A percentile compares a stretch with the other conserved stretches of the same genome.
Evolutionary conservation across 2,113 vertebrate species (phyloP).

Genomic region (Egretta garzetta): DNA sequence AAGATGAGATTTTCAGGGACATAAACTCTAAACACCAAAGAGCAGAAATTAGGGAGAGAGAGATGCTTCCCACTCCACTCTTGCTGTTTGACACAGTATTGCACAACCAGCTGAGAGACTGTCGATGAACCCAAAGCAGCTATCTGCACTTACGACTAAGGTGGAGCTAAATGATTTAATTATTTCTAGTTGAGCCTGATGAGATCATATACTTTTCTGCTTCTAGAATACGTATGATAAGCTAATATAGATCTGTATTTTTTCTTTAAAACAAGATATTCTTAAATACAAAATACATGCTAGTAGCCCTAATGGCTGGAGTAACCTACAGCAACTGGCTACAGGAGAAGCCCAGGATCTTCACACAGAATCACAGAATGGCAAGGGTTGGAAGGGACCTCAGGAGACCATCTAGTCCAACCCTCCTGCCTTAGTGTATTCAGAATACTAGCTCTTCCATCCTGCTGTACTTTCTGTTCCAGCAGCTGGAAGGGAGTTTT

Average conservation of each 20-base stretch:
- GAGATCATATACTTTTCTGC: neutral
- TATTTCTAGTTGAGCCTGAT: neutral
- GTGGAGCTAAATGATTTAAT: neutral
- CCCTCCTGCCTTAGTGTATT: neutral
- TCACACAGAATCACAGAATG: neutral
- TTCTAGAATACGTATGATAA: neutral
- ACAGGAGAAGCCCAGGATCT: neutral
- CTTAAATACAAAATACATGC: neutral
- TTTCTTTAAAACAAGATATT: neutral
- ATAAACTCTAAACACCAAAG: neutral
- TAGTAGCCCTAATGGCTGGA: neutral
- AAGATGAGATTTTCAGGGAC: neutral
- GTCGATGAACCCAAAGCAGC: neutral
- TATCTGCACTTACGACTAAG: neutral
- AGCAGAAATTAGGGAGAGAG: neutral
- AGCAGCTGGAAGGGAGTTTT: neutral
- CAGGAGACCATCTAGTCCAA: too few relatives aligned
- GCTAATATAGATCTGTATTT: neutral
- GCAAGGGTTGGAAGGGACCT: too few relatives aligned
- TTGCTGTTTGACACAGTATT: accelerated
- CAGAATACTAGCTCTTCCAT: neutral
- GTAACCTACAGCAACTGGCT: neutral
- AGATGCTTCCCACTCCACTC: neutral
- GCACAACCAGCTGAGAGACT: neutral
- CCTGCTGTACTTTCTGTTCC: neutral